phyloP scores from a whole-genome alignment of 2,113 vertebrate species.

The Micronycteris hirsuta region DNA sequence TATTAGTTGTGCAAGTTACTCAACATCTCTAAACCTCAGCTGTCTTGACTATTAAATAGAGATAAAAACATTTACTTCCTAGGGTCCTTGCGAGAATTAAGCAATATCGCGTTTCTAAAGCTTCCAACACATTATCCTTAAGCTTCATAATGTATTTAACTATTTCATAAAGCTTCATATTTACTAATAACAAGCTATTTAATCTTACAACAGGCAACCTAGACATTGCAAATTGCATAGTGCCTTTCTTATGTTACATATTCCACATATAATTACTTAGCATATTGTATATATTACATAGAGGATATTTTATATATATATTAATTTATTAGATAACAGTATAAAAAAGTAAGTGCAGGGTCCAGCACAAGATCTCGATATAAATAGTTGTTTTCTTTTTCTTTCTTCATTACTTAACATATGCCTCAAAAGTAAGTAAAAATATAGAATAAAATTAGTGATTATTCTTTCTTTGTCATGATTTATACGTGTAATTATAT shows the following conservation, averaged over 20 bases:
- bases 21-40: not conserved
- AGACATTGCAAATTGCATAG: not conserved
- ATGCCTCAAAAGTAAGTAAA: not conserved
- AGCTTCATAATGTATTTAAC: too few relatives aligned
- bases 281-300: not conserved
- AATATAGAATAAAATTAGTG: not conserved
- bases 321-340: not conserved
- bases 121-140: not conserved
- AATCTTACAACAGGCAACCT: not conserved
- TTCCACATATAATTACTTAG: not conserved
- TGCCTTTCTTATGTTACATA: not conserved
- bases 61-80: not conserved
- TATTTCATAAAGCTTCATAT: not conserved
- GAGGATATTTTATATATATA: not conserved
- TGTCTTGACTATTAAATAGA: not conserved
- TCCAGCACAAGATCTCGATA: not conserved
- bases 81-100: not conserved
- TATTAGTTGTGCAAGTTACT: not conserved
- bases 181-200: not conserved
- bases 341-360: not conserved
- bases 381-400: not conserved
- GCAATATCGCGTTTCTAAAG: not conserved
- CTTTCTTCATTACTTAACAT: not conserved
- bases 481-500: conserved; percentile 6
- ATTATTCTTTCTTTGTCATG: not conserved